Conservation (phyloP, 1,140 invertebrate species). For the Andrena cerasifolii region DNA sequence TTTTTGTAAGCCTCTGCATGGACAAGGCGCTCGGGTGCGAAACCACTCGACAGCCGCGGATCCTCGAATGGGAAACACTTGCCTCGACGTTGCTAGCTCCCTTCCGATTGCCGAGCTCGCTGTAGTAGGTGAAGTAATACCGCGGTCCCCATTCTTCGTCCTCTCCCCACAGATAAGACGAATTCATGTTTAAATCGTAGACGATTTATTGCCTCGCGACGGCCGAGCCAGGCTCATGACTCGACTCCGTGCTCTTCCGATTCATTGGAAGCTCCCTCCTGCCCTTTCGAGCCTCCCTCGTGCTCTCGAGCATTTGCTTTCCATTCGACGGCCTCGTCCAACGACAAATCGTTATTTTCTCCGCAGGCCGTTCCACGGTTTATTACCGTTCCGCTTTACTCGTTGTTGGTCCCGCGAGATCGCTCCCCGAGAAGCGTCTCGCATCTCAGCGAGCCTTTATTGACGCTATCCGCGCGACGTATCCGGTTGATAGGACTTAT, state of each 20-base stretch:
- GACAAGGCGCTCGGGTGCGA: no score
- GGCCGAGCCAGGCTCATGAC: neutral
- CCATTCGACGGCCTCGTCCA: no score
- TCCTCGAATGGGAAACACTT: no score
- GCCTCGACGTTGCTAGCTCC: conserved; percentile 72
- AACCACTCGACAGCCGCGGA: no score
- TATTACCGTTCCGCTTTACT: neutral
- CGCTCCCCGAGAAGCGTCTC: no score
- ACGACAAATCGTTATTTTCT: no score
- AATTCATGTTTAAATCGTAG: conserved; percentile 71
- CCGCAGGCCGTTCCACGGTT: no score
- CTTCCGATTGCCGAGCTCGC: conserved; percentile 78
- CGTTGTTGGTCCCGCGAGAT: neutral
- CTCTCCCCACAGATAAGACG: conserved; percentile 75
- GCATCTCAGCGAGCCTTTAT: neutral
- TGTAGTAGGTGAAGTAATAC: conserved; percentile 84
- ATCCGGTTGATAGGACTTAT: conserved; percentile 26
- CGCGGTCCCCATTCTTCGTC: conserved; percentile 79
- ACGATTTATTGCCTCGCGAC: conserved; percentile 4
- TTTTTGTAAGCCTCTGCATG: no score
- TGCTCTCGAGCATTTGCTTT: no score
- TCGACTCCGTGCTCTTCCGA: neutral
- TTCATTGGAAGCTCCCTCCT: neutral
- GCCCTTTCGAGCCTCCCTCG: neutral
- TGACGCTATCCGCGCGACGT: neutral